Conservation (phyloP, 2,113 vertebrate genomes). For the Odocoileus hemionus region DNA sequence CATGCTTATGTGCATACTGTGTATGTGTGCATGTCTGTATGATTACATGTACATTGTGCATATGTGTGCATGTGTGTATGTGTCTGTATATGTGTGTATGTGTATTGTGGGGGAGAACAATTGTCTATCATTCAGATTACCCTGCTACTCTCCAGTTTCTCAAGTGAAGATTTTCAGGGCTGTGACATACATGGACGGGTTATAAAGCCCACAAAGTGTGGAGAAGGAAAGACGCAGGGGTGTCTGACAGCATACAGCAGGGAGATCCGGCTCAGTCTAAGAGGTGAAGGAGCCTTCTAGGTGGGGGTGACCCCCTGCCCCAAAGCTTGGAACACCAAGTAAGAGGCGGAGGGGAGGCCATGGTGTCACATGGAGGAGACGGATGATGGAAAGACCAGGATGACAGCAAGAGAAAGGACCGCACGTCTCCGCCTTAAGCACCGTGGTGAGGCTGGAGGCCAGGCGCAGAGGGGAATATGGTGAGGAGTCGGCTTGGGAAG, state of each 20-base stretch:
- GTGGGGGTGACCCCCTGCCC: not conserved
- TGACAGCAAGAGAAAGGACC: not conserved
- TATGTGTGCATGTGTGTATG: not conserved
- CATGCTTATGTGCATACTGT: too few species aligned
- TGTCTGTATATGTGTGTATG: not conserved
- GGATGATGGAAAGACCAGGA: not conserved
- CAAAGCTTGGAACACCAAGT: not conserved
- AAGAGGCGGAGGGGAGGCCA: too few species aligned
- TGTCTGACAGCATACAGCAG: not conserved
- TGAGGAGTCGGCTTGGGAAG: not conserved
- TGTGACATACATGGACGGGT: not conserved
- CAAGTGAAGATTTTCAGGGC: not conserved
- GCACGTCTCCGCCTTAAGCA: not conserved
- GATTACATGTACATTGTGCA: not conserved
- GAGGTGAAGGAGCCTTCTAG: not conserved
- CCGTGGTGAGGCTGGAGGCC: not conserved
- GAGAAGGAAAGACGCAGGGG: not conserved
- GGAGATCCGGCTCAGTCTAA: not conserved
- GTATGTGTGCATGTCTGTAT: not conserved
- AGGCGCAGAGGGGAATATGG: fast-evolving
- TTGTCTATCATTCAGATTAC: not conserved
- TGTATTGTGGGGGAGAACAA: not conserved
- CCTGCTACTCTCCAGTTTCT: not conserved
- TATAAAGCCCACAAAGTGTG: not conserved
- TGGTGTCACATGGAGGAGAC: not conserved